Percentiles rank a stretch among this genome's conserved stretches.
Conservation (phyloP, 2,888 invertebrate species). For the Apamea crenata region DNA sequence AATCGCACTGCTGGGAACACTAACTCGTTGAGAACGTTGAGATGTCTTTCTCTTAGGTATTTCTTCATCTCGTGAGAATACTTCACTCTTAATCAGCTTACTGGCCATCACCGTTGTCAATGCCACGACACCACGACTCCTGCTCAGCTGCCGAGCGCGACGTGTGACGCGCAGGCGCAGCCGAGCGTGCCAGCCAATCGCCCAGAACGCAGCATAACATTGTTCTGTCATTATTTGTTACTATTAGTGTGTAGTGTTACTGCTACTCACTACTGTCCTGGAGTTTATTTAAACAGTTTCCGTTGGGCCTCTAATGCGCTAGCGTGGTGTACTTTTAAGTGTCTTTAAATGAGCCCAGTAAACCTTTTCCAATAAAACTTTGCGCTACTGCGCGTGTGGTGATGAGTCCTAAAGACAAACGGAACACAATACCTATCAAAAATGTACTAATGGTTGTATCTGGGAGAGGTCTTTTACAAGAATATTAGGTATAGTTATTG, state of each 20-base stretch:
- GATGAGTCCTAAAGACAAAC: background rate
- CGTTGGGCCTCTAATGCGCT: background rate
- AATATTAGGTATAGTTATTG: background rate
- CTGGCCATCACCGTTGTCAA: slow-evolving; percentile 8
- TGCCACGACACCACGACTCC: slow-evolving; percentile 27
- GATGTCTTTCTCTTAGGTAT: no score
- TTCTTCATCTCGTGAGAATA: background rate
- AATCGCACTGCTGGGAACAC: no score
- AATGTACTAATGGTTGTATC: background rate
- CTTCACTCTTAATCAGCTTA: background rate
- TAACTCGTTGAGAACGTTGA: background rate
- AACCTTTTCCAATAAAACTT: no score
- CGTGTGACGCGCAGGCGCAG: slow-evolving; percentile 37
- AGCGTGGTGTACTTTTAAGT: background rate
- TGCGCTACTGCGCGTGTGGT: no score
- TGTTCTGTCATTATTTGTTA: slow-evolving; percentile 28
- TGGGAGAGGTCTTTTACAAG: background rate
- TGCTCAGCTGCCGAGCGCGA: slow-evolving; percentile 12
- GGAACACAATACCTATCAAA: background rate
- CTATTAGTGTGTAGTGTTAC: slow-evolving; percentile 14
- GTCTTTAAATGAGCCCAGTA: no score
- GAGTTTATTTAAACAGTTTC: background rate
- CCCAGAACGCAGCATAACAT: slow-evolving; percentile 54
- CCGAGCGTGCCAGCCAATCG: slow-evolving; percentile 53
- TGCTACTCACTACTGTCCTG: background rate